Evolutionary conservation across 2,797 vertebrate species (phyloP), one percentile per base, ranked within the genome.

Genomic region (Periparus ater): DNA sequence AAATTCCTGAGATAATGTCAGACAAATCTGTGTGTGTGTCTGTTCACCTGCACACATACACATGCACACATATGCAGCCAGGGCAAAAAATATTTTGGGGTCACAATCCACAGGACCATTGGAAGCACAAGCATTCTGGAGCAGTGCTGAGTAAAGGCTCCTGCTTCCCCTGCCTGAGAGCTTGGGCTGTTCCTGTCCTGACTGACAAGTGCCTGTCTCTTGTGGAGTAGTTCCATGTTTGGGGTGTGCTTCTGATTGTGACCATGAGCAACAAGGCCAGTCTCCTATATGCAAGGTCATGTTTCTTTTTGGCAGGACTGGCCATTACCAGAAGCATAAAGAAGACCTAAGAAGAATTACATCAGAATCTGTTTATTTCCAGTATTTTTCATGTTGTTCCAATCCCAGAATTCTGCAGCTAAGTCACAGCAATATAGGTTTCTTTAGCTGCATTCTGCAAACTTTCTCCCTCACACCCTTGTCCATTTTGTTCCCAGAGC

Each of bases 51-150:
- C 11, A 21, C 27, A 30, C 9, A 10, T 3, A 17, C 2, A n/a
- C 20, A 47, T 3, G 1, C 6, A 40, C 4, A 11, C 2, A 9
- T 0, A 22, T 7, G 30, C 26, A 57, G 47, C 12, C 60, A 47
- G 7, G 76, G 51, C 60, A 73, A 54, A 55, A 38, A 58, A 27
- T 34, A 20, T 76, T 75, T 12, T 70, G 58, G 62, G 62, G 30
- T 6, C 23, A 1, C 9, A 32, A 47, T 34, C 27, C n/a, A 4
- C 0, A 0, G 16, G 32, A 63, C 3, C 23, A 14, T 11, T 50
- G 58, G 61, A 63, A 85, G 40, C 44, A n/a, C 8, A 17, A 23
- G 34, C 11, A 3, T 44, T 68, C 48, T 22, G n/a, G 60, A 60
- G 27, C 42, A 38, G 9, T 5, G 32, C 14, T 48, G 38, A 57